Base-by-base conservation (phyloP, 2,113 vertebrate species). In the Crypturellus undulatus region DNA sequence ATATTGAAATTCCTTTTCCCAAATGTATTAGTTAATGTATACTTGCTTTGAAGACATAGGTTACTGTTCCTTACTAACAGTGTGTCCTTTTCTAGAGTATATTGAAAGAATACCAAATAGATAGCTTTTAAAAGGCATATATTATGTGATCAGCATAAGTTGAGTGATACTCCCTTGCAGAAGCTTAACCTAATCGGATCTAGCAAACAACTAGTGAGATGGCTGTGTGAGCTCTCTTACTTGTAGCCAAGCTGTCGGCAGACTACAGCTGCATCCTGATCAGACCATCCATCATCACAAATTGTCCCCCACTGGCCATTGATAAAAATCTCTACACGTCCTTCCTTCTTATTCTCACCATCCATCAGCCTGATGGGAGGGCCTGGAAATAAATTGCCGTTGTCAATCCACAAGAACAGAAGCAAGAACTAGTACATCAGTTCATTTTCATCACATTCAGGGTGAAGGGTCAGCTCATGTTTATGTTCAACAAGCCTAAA, bases 251-350 rank as follows among this genome's bases (percentile, higher is more conserved):
- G 98, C 98, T 99, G 99, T 72, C 98, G 98, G 90, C 99, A 99
- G 88, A 99, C 98, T 96, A 99, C 99, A 92, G 98, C 98, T 30
- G 99, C 99, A 10, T 99, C 98, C 52, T 97, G 98, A 96, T 99
- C 99, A 42, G 98, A 99, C 99, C 99, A 99, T 89, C 99, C 99
- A 21, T 99, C 99, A 87, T 99, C 99, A 94, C 99, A 99, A 93
- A 99, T 98, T 2, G 99, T 99, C 59, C 99, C 99, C 99, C 99
- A 99, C 40, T 98, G 98, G 90, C 99, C 98, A 15, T 97, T 97
- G 97, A 99, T 96, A 94, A 98, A 98, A 93, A 99, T 98, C 96
- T 99, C 99, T 89, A 99, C 99, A 62, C 99, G 98, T 77, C 99
- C 99, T 97, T 99, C 99, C 86, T 98, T 99, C 84, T 98, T 98